Base-by-base conservation (phyloP, 2,888 invertebrate genomes). In the Hypselothyrea guttata region DNA sequence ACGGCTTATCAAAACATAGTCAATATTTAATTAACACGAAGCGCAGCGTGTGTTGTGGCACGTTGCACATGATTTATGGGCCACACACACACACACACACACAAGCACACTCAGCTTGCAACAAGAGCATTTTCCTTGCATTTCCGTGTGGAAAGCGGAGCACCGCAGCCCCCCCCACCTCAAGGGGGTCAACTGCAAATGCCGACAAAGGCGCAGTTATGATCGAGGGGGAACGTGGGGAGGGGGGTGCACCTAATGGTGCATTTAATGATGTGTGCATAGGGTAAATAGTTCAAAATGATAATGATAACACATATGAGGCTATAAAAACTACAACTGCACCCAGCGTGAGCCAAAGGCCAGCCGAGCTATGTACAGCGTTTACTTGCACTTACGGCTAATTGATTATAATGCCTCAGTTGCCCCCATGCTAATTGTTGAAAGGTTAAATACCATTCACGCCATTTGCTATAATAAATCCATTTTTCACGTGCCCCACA, bases 1-100 rank as follows among this genome's bases (percentile, higher is more conserved):
- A 72, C 73, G 84, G 78, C 75, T 84, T 82, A 81, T 81, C 81
- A 81, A 67, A 81, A 81, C 84, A 81, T 81, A 84, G 81, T 86
- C 81, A 86, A 81, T 81, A 81, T 81, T 81, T 81, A 81, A 81
- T 81, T 81, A 81, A 86, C 86, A 86, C 79, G 84, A 81, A 84
- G 70, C 84, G 48, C 81, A 84, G 77, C 86, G 70, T 73, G 70
- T 51, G 70, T 47, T 28, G 27, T 33, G 27, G 9, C 45, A 35
- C 49, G 22, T 22, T 22, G 18, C 38, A n/a, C 60, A 72, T 81
- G 79, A 81, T 81, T 81, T 81, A 81, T 84, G 82, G 38, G 28
- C 28, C 28, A 28, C 18, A n/a, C 38, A 4, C 22, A 22, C 22
- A 22, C 22, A 22, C 22, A 22, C 22, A 22, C 22, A 22, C 5